Evolutionary conservation across 2,113 vertebrate genomes (phyloP), one percentile per base, ranked within the genome.

Genomic region (Micronycteris hirsuta): DNA sequence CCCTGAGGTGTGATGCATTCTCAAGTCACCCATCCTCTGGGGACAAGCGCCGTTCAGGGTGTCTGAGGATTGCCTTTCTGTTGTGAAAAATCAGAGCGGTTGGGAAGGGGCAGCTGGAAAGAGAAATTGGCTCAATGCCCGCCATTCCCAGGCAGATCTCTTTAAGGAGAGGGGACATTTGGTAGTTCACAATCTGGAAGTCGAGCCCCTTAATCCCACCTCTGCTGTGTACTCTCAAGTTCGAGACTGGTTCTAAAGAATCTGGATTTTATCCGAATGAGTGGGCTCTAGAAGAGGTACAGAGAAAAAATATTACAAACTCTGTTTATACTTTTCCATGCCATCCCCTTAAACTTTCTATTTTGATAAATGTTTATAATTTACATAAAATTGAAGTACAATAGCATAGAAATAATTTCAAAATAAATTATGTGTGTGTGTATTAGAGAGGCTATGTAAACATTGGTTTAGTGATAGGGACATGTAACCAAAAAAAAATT

Each of bases 311-410:
- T 83, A 90, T n/a, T 28, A 81, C 73, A 81, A 33, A 90, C 74
- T 89, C 54, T 65, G 9, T 43, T 83, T 67, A 76, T 67, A 31
- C 47, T 74, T 52, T 77, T 67, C 68, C 56, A 54, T 83, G 63
- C 74, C 33, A 58, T 85, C 54, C 67, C 89, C 33, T 81, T 80
- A 92, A 89, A 82, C 17, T 86, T 85, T 20, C 14, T 80, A 49
- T 92, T 78, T 94, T 94, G 54, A 33, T 80, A 85, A 10, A 74
- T 94, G 54, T 36, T 86, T 95, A 68, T 86, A 77, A 73, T 91
- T 49, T 67, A 77, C 86, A 58, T 71, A 86, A 76, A 89, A 43
- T 43, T 54, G 26, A 87, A 80, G 5, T 70, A 22, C 19, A 76
- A 36, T 85, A 73, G n/a, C 19, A 67, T 74, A 26, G 38, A 31